Conservation (phyloP, 2,113 vertebrate species). For the Neomonachus schauinslandi region DNA sequence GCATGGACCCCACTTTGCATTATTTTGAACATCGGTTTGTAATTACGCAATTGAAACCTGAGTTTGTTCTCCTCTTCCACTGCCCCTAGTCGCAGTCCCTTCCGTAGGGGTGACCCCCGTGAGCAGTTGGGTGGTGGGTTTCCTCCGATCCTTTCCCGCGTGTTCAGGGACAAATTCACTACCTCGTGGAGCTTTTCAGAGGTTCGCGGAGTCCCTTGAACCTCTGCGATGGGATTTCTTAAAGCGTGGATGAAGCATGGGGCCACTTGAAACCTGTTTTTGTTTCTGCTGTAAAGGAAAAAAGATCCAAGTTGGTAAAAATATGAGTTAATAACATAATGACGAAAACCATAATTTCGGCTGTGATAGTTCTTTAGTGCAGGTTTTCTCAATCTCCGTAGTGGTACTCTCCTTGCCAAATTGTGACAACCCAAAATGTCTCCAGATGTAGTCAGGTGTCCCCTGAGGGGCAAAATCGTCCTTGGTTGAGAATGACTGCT, state of each 20-base stretch:
- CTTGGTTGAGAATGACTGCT: background rate
- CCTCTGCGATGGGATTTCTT: background rate
- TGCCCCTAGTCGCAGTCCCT: accelerated
- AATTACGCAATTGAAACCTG: background rate
- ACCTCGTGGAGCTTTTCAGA: background rate
- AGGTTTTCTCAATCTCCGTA: background rate
- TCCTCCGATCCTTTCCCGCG: no score
- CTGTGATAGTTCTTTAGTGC: background rate
- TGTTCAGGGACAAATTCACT: no score
- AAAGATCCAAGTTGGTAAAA: background rate
- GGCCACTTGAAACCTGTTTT: background rate
- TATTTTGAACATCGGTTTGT: background rate
- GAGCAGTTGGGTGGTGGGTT: background rate
- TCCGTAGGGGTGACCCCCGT: accelerated
- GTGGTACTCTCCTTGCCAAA: background rate
- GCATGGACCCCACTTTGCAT: background rate
- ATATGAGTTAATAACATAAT: background rate
- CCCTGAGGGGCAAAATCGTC: background rate
- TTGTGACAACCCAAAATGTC: background rate
- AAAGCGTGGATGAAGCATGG: background rate
- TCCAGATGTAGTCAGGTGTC: background rate
- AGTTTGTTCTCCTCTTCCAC: background rate
- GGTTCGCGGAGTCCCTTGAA: background rate
- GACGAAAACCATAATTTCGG: background rate
- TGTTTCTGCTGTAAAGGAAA: background rate